Percentiles rank a stretch among this genome's conserved stretches.
Evolutionary conservation across 2,113 vertebrate species (phyloP).

Genomic region (Cercocebus atys): DNA sequence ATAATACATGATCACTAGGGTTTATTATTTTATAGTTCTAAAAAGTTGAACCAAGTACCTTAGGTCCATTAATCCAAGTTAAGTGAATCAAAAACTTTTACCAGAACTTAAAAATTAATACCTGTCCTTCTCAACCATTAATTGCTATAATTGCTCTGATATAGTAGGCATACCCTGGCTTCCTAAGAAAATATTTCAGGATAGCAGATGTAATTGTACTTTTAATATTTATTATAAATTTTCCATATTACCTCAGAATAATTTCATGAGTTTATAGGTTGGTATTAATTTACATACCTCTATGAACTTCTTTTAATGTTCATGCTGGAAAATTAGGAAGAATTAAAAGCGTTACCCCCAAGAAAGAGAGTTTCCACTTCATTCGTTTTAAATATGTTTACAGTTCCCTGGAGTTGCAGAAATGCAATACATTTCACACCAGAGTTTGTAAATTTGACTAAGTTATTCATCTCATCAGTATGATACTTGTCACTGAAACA

Average conservation of each 20-base stretch:
- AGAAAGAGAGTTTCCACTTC: neutral
- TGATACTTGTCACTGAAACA: neutral
- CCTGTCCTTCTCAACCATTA: neutral
- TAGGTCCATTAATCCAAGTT: neutral
- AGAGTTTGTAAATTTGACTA: neutral
- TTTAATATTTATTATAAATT: neutral
- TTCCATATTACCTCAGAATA: neutral
- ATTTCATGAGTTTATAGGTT: neutral
- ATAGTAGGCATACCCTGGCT: neutral
- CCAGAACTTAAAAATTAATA: neutral
- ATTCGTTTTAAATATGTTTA: conserved; percentile 7
- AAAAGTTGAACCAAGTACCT: neutral
- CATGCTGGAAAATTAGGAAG: neutral
- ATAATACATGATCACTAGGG: neutral
- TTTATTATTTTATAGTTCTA: neutral
- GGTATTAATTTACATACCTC: neutral
- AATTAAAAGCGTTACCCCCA: neutral
- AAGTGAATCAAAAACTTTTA: neutral
- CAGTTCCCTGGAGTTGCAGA: neutral
- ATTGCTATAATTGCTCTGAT: neutral
- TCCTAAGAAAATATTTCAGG: neutral
- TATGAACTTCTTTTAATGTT: neutral
- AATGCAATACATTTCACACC: neutral
- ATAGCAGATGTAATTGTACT: neutral
- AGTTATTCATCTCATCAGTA: neutral